Evolutionary conservation across 2,797 vertebrate species (phyloP), one percentile per base, ranked within the genome.

Genomic region (Peromyscus nudipes): DNA sequence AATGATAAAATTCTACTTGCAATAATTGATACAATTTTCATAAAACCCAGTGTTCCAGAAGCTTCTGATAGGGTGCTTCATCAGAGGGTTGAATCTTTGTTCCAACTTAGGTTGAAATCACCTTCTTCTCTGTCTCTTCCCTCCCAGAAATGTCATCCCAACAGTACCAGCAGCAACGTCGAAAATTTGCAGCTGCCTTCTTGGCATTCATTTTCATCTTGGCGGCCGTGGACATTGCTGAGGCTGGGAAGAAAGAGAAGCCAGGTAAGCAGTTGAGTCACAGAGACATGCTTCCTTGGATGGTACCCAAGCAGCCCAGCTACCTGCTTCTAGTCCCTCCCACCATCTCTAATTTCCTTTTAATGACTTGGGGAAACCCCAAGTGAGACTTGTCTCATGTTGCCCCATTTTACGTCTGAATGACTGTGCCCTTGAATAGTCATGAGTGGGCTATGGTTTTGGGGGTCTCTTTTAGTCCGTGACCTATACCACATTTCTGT

Each of bases 231-330:
- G 98, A 96, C 89, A 98, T 97, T 87, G 97, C 98, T 0, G 98
- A 99, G 92, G 98, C 98, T 0, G 99, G 98, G 71, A 99, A 99
- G 97, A 99, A 99, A 95, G 99, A 99, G 97, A 99, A 99, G 92
- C 98, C 98, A 98, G 99, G 99, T 99, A 98, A 98, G 90, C 52
- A 43, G 52, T 19, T 12, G 19, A 11, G 13, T 14, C 27, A 1
- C 3, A 82, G 83, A 55, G 71, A 34, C 23, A 27, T 10, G 55
- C 12, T 55, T 62, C 55, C 0, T 1, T 27, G 67, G 25, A 8
- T n/a, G 16, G 27, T 14, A 31, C 17, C 55, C 29, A 0, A 7
- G n/a, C 17, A 67, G 46, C 19, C 31, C 60, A 55, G 6, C n/a
- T 55, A 2, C 10, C 37, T 34, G 29, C 6, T 67, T 79, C 75